phyloP scores from a whole-genome alignment of 2,113 vertebrate genomes.

The Eclectus roratus region DNA sequence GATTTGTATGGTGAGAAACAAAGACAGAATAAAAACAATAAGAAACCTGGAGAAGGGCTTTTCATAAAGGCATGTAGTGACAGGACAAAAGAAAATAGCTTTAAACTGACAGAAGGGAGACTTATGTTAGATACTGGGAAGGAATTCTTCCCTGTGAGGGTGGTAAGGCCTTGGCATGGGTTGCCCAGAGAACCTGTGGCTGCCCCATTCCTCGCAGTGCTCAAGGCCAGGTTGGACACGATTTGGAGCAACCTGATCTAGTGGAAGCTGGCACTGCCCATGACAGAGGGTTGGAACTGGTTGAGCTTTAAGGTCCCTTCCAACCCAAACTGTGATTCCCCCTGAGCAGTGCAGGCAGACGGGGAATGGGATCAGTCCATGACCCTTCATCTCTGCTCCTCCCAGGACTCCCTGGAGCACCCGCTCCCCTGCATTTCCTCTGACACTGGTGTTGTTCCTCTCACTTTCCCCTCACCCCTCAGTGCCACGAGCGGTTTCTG shows the following conservation, averaged over 20 bases:
- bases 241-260: neutral
- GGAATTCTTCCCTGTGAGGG: neutral
- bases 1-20: neutral
- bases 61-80: neutral
- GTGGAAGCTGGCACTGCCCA: neutral
- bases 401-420: too few relatives aligned
- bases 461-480: neutral
- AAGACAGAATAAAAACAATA: neutral
- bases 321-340: neutral
- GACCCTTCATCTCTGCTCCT: neutral
- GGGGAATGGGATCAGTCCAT: neutral
- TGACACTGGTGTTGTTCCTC: neutral
- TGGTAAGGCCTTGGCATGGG: neutral
- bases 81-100: neutral
- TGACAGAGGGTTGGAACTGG: neutral
- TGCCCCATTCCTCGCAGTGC: neutral
- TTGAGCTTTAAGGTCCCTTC: neutral
- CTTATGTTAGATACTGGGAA: neutral
- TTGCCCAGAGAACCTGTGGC: neutral
- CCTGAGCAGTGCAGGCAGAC: accelerated
- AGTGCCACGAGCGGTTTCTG: neutral
- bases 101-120: neutral
- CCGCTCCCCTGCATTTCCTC: neutral
- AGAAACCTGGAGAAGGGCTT: neutral
- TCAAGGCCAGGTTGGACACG: neutral